These are phyloP conservation scores for Tringa solitaria DNA, from an alignment of 2,113 vertebrate species.

Conservation along the genomic window DNA sequence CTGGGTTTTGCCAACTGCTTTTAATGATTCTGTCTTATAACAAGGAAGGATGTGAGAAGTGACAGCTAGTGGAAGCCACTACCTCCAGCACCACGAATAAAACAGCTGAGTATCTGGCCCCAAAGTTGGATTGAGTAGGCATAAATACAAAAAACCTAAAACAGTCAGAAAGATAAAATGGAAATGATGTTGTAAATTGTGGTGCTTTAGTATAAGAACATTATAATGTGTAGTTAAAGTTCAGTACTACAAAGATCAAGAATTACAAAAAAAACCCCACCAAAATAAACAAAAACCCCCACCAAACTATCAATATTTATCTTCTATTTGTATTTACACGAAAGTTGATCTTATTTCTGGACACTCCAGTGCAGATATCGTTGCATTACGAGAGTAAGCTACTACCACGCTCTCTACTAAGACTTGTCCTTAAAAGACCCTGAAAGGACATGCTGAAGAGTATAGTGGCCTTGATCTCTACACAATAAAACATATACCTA, in stretches of 20 bases:
- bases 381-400: not conserved
- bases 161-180: not conserved
- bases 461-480: not conserved
- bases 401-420: not conserved
- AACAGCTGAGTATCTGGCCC: not conserved
- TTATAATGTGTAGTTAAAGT: not conserved
- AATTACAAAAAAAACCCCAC: not conserved
- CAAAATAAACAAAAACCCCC: not conserved
- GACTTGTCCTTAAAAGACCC: not conserved
- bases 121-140: not conserved
- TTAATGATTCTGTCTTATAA: not conserved
- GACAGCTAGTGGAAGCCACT: not conserved
- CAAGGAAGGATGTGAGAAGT: not conserved
- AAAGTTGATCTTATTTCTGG: not conserved
- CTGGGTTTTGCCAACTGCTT: not conserved
- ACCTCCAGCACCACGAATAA: not conserved
- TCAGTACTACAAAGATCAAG: not conserved
- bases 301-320: not conserved
- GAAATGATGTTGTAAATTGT: not conserved
- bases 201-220: not conserved
- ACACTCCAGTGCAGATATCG: not conserved
- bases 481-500: not conserved
- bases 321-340: not conserved
- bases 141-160: not conserved
- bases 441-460: not conserved